These are phyloP conservation scores for Pandemis cinnamomeana DNA, from an alignment of 2,888 invertebrate genomes.

Conservation along the genomic window DNA sequence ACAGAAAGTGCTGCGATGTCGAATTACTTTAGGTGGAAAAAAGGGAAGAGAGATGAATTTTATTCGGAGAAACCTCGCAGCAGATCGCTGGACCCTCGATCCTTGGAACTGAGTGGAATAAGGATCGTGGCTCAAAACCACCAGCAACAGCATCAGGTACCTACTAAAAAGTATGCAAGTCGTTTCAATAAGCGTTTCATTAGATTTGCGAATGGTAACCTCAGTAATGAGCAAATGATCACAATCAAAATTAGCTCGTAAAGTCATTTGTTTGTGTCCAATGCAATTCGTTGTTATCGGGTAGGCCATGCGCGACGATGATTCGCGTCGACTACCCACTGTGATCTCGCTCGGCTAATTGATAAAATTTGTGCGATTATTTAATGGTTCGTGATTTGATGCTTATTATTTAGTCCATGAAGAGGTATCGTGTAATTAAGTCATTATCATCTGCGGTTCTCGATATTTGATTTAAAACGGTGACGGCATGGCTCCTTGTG, in stretches of 20 bases:
- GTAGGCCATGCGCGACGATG: neutral
- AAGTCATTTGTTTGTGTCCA: constrained; percentile 19
- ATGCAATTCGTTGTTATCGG: constrained; percentile 25
- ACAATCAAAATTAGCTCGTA: constrained; percentile 12
- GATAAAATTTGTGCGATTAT: constrained; percentile 9
- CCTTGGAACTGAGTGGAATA: constrained; percentile 88
- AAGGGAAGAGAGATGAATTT: constrained; percentile 85
- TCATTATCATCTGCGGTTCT: neutral
- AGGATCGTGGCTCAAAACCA: constrained; percentile 83
- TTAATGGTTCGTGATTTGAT: constrained; percentile 2
- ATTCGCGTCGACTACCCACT: constrained; percentile 17
- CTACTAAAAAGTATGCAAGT: constrained; percentile 32
- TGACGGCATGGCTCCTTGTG: constrained; percentile 38
- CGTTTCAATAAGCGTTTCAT: constrained; percentile 2
- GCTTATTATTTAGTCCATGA: constrained; percentile 14
- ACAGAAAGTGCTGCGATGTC: constrained; percentile 78
- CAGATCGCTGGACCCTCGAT: constrained; percentile 89
- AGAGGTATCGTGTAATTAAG: constrained; percentile 10
- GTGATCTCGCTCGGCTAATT: constrained; percentile 12
- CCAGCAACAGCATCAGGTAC: constrained; percentile 59
- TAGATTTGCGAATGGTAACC: neutral
- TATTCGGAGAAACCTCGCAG: constrained; percentile 87
- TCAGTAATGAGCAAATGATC: constrained; percentile 3
- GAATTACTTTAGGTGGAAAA: constrained; percentile 89
- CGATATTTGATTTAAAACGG: constrained; percentile 38